Conservation (phyloP, 2,888 invertebrate species). For the Xestia xanthographa region DNA sequence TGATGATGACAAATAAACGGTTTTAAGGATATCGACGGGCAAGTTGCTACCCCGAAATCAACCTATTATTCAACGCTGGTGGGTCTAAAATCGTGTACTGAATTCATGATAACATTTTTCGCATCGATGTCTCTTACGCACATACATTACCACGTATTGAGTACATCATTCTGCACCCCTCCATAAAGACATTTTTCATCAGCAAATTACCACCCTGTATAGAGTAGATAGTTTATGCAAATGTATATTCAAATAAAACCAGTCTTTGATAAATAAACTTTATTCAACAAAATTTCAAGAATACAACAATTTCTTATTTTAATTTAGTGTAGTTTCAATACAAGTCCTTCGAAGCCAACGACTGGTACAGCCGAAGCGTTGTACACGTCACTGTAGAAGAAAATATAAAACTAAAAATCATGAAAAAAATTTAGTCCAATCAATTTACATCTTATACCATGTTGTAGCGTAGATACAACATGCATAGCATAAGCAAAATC, state of each 20-base stretch:
- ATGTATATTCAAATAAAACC: not conserved
- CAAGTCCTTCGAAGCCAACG: slow-evolving; percentile 82
- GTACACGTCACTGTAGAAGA: slow-evolving; percentile 78
- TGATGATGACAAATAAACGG: too few relatives aligned
- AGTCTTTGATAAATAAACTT: not conserved
- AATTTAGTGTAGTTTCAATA: slow-evolving; percentile 74
- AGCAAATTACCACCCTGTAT: not conserved
- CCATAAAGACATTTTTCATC: too few relatives aligned
- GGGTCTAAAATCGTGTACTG: not conserved
- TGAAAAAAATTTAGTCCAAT: not conserved
- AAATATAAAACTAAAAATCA: slow-evolving; percentile 11
- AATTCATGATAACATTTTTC: not conserved
- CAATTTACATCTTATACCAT: not conserved
- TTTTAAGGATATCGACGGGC: too few relatives aligned
- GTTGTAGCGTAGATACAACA: not conserved
- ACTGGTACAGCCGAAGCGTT: slow-evolving; percentile 78
- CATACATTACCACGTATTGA: too few relatives aligned
- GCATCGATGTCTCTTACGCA: not conserved
- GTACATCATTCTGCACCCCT: too few relatives aligned
- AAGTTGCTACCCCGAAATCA: not conserved
- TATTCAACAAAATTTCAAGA: slow-evolving; percentile 8
- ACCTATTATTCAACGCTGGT: not conserved
- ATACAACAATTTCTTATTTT: not conserved
- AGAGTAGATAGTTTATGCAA: not conserved
- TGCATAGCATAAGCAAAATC: not conserved